These are phyloP conservation scores for Hypocryptadius cinnamomeus DNA, from an alignment of 2,113 vertebrate genomes.

Conservation along the genomic window DNA sequence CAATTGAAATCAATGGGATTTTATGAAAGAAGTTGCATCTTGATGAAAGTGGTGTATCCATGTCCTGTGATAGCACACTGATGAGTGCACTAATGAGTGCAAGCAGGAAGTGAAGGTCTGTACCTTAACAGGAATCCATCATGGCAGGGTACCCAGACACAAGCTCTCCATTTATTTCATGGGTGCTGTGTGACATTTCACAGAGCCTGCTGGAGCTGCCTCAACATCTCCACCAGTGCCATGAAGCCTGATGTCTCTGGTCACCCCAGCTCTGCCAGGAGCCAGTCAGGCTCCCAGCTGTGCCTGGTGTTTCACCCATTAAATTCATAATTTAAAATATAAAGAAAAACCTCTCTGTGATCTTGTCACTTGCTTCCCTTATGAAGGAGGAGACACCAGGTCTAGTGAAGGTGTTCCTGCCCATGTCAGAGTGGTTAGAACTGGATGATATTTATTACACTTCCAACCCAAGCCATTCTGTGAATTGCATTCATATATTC, in stretches of 20 bases:
- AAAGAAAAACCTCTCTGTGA: background rate
- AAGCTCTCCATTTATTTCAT: background rate
- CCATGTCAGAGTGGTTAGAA: background rate
- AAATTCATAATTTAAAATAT: background rate
- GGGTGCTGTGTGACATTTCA: rapidly evolving
- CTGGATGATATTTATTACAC: background rate
- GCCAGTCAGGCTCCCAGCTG: background rate
- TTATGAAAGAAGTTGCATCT: background rate
- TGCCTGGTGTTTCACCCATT: background rate
- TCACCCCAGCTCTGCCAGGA: background rate
- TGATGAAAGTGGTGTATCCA: background rate
- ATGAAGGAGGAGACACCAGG: background rate
- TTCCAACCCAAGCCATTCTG: background rate
- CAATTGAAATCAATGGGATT: background rate
- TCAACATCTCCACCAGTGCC: background rate
- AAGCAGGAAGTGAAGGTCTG: background rate
- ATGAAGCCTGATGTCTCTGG: background rate
- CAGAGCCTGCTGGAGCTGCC: background rate
- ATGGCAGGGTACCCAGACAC: background rate
- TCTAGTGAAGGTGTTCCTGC: background rate
- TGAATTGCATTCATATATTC: background rate
- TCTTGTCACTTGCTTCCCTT: background rate
- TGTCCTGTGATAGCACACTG: background rate
- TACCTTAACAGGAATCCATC: background rate
- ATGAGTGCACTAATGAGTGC: background rate